Evolutionary conservation across 2,888 invertebrate species (phyloP), one percentile per base, ranked within the genome.

Genomic region (Cephus spinipes): DNA sequence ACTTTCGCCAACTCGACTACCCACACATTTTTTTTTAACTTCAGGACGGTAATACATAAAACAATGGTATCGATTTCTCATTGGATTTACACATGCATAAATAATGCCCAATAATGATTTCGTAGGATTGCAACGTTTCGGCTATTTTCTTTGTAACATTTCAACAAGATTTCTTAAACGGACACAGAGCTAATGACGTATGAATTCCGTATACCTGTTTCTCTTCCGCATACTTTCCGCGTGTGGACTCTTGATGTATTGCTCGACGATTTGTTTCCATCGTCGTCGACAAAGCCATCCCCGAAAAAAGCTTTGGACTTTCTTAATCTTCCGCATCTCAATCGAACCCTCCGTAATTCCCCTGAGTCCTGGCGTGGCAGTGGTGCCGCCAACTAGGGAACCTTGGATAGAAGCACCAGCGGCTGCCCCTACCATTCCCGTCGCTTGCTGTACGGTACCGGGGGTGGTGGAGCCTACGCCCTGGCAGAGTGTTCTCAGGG

Each of bases 251-350:
- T 97, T 97, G 89, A 98, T 98, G 91, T 98, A 98, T 90, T 98
- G 96, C 86, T 98, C 97, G 31, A 98, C 98, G 78, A 98, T 98
- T 91, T 97, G 97, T 91, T 98, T 98, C 98, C 98, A 98, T 71
- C 98, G 93, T 12, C 98, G 93, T 15, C 98, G 94, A 90, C 98
- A 98, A 77, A 98, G 92, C 98, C 98, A 98, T 15, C 98, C 98
- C 11, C 98, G 94, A 92, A 98, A 98, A 92, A 98, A 98, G 89
- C 97, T 97, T 93, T 98, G 95, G 30, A 95, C 95, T 92, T 96
- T 96, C 92, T 97, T 97, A 84, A 98, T 97, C 92, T 98, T 98
- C 82, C 94, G 94, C 80, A 98, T 93, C 89, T 98, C 97, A n/a
- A 93, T 93, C 0, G 94, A 94, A 82, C 95, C 95, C 84, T 94